Evolutionary conservation across 2,113 vertebrate genomes (phyloP).

Genomic region (Dasypus novemcinctus): DNA sequence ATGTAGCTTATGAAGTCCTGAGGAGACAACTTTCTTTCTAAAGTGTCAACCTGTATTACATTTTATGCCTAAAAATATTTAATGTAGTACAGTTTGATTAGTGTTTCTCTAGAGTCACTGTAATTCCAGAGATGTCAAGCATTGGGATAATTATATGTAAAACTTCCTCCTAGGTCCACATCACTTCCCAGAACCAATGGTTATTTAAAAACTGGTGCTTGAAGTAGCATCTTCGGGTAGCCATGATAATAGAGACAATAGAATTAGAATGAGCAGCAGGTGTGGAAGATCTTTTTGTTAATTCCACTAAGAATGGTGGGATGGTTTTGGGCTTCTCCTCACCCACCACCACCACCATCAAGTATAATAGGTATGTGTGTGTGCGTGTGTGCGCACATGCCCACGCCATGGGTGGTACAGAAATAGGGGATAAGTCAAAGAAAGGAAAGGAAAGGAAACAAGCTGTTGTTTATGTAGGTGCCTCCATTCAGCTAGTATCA

Average conservation of each 20-base stretch:
- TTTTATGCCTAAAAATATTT: constrained; percentile 58
- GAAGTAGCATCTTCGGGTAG: not conserved
- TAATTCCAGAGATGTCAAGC: constrained; percentile 59
- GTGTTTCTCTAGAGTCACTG: constrained; percentile 50
- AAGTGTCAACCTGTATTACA: constrained; percentile 62
- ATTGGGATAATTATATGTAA: constrained; percentile 57
- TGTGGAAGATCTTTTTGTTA: not conserved
- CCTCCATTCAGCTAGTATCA: not conserved
- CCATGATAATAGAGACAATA: not conserved
- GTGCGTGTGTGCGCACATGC: not conserved
- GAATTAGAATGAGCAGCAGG: not conserved
- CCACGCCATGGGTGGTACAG: not conserved
- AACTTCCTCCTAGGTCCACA: constrained; percentile 61
- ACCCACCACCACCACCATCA: not conserved
- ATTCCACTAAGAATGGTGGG: not conserved
- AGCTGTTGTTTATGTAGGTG: not conserved
- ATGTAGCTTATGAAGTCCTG: constrained; percentile 20
- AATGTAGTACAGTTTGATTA: constrained; percentile 45
- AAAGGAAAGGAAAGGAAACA: not conserved
- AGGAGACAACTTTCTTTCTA: constrained; percentile 64
- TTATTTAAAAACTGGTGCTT: constrained; percentile 41
- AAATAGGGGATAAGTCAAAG: not conserved
- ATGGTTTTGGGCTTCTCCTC: accelerated
- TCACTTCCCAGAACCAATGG: constrained; percentile 38
- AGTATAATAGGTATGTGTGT: not conserved